Percentiles rank a stretch among this genome's conserved stretches.
These are phyloP conservation scores for Hydractinia symbiolongicarpus DNA, from an alignment of 30 jellyfish, hydroid and myxozoan genomes.

Conservation along the genomic window DNA sequence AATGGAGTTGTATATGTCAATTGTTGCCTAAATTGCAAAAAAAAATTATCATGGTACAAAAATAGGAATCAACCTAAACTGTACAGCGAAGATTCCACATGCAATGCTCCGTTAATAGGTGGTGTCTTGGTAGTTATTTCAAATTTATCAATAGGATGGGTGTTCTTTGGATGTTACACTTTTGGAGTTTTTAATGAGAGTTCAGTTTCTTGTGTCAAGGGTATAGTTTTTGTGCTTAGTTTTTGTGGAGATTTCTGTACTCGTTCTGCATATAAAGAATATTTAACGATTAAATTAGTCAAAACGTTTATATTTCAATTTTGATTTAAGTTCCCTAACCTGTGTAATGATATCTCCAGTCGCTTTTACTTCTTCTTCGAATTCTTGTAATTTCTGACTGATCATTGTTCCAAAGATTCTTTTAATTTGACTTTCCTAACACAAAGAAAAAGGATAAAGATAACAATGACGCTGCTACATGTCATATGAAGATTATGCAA, in stretches of 20 bases:
- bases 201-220: too few relatives aligned
- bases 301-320: not conserved
- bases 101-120: too few relatives aligned
- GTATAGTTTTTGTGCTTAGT: too few relatives aligned
- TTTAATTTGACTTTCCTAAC: constrained; percentile 89
- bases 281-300: not conserved
- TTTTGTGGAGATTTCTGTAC: too few relatives aligned
- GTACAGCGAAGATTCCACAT: too few relatives aligned
- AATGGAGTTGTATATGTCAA: constrained; percentile 79
- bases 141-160: too few relatives aligned
- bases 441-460: not conserved
- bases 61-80: not conserved
- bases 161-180: too few relatives aligned
- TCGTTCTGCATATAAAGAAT: too few relatives aligned
- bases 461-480: not conserved
- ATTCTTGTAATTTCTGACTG: constrained; percentile 86
- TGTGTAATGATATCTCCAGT: constrained; percentile 90
- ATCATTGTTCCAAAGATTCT: constrained; percentile 93
- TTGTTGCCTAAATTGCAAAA: constrained; percentile 54
- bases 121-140: too few relatives aligned
- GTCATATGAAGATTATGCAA: not conserved
- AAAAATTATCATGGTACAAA: not conserved
- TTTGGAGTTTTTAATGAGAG: too few relatives aligned
- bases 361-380: constrained; percentile 97
- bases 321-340: constrained; percentile 23